Evolutionary conservation across 1,140 invertebrate genomes (phyloP), one percentile per base, ranked within the genome.

Genomic region (Saccostrea glomerata): DNA sequence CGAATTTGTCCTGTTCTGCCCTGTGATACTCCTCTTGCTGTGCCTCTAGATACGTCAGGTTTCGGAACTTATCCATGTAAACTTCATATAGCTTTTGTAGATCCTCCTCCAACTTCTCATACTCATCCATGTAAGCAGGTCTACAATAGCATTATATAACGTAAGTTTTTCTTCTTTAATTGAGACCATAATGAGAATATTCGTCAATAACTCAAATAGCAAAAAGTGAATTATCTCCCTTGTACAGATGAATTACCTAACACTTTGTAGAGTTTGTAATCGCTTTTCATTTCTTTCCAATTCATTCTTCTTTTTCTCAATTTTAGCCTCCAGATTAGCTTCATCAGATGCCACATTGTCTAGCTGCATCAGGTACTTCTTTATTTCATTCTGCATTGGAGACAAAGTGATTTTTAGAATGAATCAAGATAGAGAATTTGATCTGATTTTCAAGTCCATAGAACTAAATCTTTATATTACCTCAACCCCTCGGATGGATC

Each of bases 111-210:
- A 98, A 96, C 77, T 97, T 97, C 90, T 99, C 98, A 95, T 99
- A 98, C 94, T 99, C 99, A 92, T 99, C 98, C 96, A 99, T 97
- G 94, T 99, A 99, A 0, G 98, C 98, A 6, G 99, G 99, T 73
- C 99, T 98, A 91, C 3, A 89, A 91, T 17, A 77, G 7, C 23
- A 15, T 47, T 9, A 47, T 7, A 47, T 47, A 3, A 47, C 5
- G 5, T 47, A 7, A 6, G 47, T 47, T 47, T 47, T 47, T 47
- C 30, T 36, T 47, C 9, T 47, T 47, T 47, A 47, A 47, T 47
- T 36, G 30, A 36, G 2, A 36, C 2, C 30, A 36, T 36, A 36
- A 47, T 47, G 6, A 47, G 47, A 47, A 47, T 47, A 2, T 5
- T 47, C 2, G 9, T 5, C 9, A 0, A 0, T 36, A 84, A 82